Base-by-base conservation (phyloP, 2,113 vertebrate genomes). In the Globicephala melas region DNA sequence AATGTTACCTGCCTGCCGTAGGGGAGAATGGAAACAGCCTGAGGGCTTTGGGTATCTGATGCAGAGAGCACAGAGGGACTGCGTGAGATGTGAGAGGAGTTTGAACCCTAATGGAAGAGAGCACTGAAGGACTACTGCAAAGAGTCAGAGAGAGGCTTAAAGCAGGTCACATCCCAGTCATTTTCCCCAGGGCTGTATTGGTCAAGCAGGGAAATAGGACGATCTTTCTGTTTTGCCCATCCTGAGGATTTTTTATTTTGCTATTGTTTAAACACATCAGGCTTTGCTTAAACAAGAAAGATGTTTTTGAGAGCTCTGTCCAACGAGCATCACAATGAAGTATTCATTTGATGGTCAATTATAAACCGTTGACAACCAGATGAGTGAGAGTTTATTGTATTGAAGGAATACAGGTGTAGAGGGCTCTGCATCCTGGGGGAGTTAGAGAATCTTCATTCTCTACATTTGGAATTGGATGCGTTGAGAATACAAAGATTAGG, bases 401-500 rank as follows among this genome's bases (percentile, higher is more conserved):
- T 92, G 68, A 84, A 90, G 60, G 50, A 87, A 92, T 81, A 71
- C 55, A 47, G 36, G 53, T 89, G 8, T 8, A 44, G 8, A 44
- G 36, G 17, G 18, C 50, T 92, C 14, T 81, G 44, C 18, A 71
- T 87, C 26, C 79, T 67, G 65, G 2, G 8, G 13, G 7, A 58
- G 47, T 86, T 86, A 60, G 74, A 93, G 90, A 95, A 76, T 76
- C 50, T 41, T 85, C 1, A 3, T 86, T 92, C 60, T 96, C 83
- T 95, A 83, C 41, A 74, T 70, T 94, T 96, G 92, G 68, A 94
- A 55, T 63, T 65, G 81, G 50, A 81, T 89, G 60, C 80, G 44
- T 90, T 65, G 38, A 87, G 63, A 58, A 71, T 89, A 73, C 74
- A 79, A 83, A 92, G 83, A 96, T 96, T 88, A 92, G 65, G 38